These are phyloP conservation scores for Scatophagus argus DNA, from an alignment of 2,113 vertebrate species.

Conservation along the genomic window DNA sequence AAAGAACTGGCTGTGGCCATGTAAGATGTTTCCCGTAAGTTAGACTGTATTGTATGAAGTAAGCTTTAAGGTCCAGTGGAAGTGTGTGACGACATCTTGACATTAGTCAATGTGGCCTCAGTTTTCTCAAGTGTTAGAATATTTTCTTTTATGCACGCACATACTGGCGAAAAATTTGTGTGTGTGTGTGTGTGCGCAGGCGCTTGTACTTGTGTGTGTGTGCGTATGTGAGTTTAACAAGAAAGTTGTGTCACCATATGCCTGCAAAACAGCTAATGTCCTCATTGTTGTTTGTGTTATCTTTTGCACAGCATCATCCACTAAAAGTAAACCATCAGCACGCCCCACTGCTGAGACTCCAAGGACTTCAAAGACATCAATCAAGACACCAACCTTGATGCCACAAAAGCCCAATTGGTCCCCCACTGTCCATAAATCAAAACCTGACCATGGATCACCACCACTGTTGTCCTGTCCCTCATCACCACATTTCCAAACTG, in stretches of 20 bases:
- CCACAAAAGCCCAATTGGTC: constrained; percentile 26
- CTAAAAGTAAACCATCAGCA: constrained; percentile 24
- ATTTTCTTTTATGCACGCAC: background rate
- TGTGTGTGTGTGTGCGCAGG: background rate
- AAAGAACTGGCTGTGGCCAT: background rate
- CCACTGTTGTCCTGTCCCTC: constrained; percentile 25
- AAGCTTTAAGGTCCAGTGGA: too few species aligned
- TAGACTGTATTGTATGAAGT: background rate
- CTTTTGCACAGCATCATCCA: constrained; percentile 44
- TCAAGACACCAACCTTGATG: constrained; percentile 37
- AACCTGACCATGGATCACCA: constrained; percentile 27
- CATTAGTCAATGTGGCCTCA: background rate
- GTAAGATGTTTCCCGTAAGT: background rate
- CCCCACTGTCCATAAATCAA: constrained; percentile 36
- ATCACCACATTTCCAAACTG: constrained; percentile 23
- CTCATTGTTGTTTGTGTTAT: constrained; percentile 21
- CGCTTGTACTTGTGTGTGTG: too few species aligned
- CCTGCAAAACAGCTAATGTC: constrained; percentile 6
- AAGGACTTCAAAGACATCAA: constrained; percentile 44
- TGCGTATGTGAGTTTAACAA: background rate
- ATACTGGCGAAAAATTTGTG: background rate
- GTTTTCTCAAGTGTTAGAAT: background rate
- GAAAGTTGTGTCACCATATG: background rate
- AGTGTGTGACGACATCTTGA: too few species aligned
- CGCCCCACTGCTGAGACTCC: constrained; percentile 18